phyloP scores from a whole-genome alignment of 2,888 invertebrate genomes.

The Phoenoteleia sp. region DNA sequence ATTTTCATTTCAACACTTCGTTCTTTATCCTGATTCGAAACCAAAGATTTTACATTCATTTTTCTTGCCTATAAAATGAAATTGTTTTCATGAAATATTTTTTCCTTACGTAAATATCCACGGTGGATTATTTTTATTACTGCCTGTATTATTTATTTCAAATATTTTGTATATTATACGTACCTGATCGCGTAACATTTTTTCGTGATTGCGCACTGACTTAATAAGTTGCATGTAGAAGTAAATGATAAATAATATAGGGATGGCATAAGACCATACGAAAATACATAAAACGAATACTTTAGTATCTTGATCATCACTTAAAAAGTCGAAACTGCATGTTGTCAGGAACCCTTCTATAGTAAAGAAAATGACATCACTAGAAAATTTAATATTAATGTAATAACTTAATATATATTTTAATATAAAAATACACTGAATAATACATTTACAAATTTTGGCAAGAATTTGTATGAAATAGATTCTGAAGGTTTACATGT shows the following conservation, averaged over 20 bases:
- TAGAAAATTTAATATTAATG: no score
- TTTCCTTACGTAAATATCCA: no score
- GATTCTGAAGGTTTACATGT: no score
- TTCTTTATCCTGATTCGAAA: conserved; percentile 90
- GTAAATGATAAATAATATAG: conserved; percentile 92
- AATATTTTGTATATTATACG: conserved; percentile 46
- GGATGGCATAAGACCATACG: conserved; percentile 92
- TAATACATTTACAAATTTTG: no score
- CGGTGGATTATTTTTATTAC: no score
- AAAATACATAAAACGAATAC: conserved; percentile 93
- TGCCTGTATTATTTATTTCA: no score
- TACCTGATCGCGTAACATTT: conserved; percentile 91
- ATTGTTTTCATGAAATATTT: conserved; percentile 2
- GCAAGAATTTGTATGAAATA: no score
- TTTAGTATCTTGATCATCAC: conserved; percentile 92
- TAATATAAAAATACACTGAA: no score
- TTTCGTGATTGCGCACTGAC: conserved; percentile 95
- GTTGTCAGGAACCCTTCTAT: conserved; percentile 97
- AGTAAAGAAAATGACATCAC: no score
- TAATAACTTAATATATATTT: no score
- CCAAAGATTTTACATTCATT: conserved; percentile 96
- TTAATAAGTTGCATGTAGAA: conserved; percentile 96
- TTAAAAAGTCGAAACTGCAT: conserved; percentile 94
- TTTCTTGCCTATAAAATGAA: conserved; percentile 90
- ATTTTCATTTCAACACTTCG: conserved; percentile 94